Evolutionary conservation across 2,888 invertebrate species (phyloP), one percentile per base, ranked within the genome.

Genomic region (Clivina fossor): DNA sequence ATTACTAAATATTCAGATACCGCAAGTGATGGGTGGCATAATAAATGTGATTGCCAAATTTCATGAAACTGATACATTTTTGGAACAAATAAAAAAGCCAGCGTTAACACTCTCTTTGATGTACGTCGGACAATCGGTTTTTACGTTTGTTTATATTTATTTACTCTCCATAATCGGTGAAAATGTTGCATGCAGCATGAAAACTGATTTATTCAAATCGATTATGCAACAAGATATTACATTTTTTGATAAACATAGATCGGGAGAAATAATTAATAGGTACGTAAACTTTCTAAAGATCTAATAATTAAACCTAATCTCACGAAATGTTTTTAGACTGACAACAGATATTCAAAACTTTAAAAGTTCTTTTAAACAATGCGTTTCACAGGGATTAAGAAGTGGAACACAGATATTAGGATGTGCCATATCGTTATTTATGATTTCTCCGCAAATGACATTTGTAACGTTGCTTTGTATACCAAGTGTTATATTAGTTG

Each of bases 301-400:
- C 24, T 18, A 1, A 13, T 3, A 28, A 4, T 24, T 26, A 15
- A 22, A 4, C 13, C 40, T 40, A 19, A 40, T n/a, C 16, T 4
- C 7, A 33, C 7, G 3, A 38, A 20, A 41, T 51, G 57, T 8
- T 13, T 33, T 56, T 51, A 2, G 91, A 64, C 75, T 97, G 59
- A 95, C 95, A 19, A 84, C 88, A 38, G 97, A 98, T 75, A 86
- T 97, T 5, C 96, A 98, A 71, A 96, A 97, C 68, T 97, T 98
- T 71, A 98, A 98, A 75, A 93, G 95, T 65, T 89, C 92, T 1
- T 97, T 98, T 70, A 98, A 98, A 71, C 85, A 90, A 67, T 89
- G 90, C 18, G 85, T 98, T 38, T 91, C 96, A 1, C 95, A 95
- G 66, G 97, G 97, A 1, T 73, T 98, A 22, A 78, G 93, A 55